Evolutionary conservation across 2,888 invertebrate species (phyloP), one percentile per base, ranked within the genome.

Genomic region (Sphaeridia pumilis): DNA sequence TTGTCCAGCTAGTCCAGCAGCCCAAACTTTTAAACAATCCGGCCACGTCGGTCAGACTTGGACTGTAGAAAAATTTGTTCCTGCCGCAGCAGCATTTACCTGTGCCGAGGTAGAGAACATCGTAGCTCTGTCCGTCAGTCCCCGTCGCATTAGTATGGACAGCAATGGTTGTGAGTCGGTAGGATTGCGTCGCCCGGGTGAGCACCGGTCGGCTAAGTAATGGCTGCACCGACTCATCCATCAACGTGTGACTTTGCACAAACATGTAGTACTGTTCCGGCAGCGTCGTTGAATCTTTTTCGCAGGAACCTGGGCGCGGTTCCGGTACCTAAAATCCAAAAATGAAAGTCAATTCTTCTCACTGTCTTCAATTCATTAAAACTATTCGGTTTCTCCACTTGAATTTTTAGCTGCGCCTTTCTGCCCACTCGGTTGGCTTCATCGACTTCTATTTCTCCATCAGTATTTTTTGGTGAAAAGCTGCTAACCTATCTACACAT

Each of bases 101-200:
- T 72, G 89, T 89, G 67, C 95, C 97, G 65, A 97, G 87, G 72
- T 93, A 98, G 52, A 98, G 78, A 47, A 97, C 89, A 71, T 97
- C 95, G 70, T 93, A 94, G 0, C 87, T 83, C 73, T 88, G 88
- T 24, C 88, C 88, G 49, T 92, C 92, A 3, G 90, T 90, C 1
- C 93, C 89, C 72, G 84, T 85, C 57, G 94, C 88, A 77, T 94
- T 94, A 43, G 93, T 87, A 74, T 95, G 94, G 57, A 97, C 92
- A 5, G 93, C 89, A 59, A 97, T 93, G 74, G 92, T 86, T 5
- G 95, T 94, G 72, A 95, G 90, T 64, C 88, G 79, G 70, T 88
- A 88, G 34, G 59, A 24, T 46, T 63, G 61, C 12, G 54, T 54
- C 45, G 64, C 58, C 22, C 93, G 81, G 59, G 94, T 85, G 65